Evolutionary conservation across 2,797 vertebrate species (phyloP), one percentile per base, ranked within the genome.

Genomic region (Scyliorhinus canicula): DNA sequence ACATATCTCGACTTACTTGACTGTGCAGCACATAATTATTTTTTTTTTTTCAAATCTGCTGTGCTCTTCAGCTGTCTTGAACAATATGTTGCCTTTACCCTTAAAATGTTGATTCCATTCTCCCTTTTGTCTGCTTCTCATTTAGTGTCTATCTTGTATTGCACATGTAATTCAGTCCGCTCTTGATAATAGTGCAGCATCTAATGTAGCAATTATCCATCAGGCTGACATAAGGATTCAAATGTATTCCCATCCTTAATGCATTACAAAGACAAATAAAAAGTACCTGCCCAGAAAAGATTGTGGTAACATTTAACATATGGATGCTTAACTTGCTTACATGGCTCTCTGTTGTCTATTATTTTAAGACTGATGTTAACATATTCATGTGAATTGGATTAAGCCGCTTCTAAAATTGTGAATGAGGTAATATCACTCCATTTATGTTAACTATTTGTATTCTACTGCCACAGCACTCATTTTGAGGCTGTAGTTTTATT

Each of bases 11-110:
- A 47, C 63, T 91, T 65, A 31, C 44, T 91, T 91, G n/a, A 91
- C 9, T 91, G 88, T 44, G 3, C 35, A 93, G 47, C 12, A 50
- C 47, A 35, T 31, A 52, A 93, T 93, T 71, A 69, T 93, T 94
- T 93, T 93, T 71, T 93, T 94, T 93, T 93, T 71, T 74, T 94
- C 67, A 71, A 94, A 94, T 67, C 65, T 35, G 26, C 65, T 93
- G 8, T 52, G 69, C 67, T 71, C 47, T 93, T 93, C 26, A 69
- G 65, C 69, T 94, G 93, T 94, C 67, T 91, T 6, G 6, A 3
- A 40, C 57, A 91, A 91, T n/a, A 4, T 16, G 40, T 44, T 91
- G 57, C 60, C 21, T 91, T 65, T 91, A 65, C 60, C 47, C 35
- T n/a, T 74, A 74, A 94, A 74, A 94, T 74, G 28, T 35, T 74